Percentiles rank a stretch among this genome's conserved stretches.
phyloP scores from a whole-genome alignment of 2,888 invertebrate genomes.

The Tinea semifulvella region DNA sequence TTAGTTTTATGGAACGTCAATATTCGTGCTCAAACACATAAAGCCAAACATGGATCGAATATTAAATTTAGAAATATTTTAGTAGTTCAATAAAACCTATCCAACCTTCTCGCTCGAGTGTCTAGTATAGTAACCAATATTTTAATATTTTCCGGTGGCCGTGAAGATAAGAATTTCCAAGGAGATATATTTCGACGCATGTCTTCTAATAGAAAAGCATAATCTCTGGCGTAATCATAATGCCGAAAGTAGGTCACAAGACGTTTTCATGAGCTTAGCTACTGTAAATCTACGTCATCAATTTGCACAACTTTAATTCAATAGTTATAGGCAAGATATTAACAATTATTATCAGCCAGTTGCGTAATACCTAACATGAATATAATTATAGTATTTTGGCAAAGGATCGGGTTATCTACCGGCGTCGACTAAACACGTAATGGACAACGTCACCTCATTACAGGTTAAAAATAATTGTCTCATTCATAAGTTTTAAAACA shows the following conservation, averaged over 20 bases:
- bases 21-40: too few relatives aligned
- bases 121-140: too few relatives aligned
- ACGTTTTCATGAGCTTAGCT: slow-evolving; percentile 7
- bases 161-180: too few relatives aligned
- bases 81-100: too few relatives aligned
- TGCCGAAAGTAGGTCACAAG: slow-evolving; percentile 1
- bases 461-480: slow-evolving; percentile 60
- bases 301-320: slow-evolving; percentile 3
- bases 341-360: slow-evolving; percentile 1
- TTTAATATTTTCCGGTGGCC: too few relatives aligned
- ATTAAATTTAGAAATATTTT: too few relatives aligned
- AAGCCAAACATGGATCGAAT: too few relatives aligned
- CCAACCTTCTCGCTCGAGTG: too few relatives aligned
- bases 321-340: slow-evolving; percentile 2
- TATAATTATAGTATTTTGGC: slow-evolving; percentile 10
- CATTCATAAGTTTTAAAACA: slow-evolving; percentile 45
- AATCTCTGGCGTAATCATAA: not conserved
- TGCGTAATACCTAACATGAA: not conserved
- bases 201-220: not conserved
- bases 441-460: slow-evolving; percentile 31
- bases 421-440: slow-evolving; percentile 8
- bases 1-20: too few relatives aligned
- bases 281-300: not conserved
- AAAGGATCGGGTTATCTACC: slow-evolving; percentile 1
- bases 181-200: not conserved